Evolutionary conservation across 2,888 invertebrate species (phyloP).

Genomic region (Linnaemya tessellans): DNA sequence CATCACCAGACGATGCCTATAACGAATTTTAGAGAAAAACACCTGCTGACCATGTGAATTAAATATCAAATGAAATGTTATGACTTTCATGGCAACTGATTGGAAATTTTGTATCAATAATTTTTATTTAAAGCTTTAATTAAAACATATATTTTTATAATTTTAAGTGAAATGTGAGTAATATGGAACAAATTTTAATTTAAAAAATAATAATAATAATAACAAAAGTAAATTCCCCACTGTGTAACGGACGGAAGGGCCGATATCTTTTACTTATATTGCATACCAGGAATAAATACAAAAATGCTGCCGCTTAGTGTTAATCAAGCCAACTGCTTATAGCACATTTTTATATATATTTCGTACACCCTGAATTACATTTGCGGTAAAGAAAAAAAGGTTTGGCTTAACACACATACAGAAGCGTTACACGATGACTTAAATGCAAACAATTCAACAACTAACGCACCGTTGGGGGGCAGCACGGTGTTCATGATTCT

Average conservation of each 20-base stretch:
- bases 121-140: no score
- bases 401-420: conserved; percentile 50
- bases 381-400: conserved; percentile 53
- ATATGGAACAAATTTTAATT: no score
- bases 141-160: no score
- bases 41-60: no score
- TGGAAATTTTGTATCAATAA: no score
- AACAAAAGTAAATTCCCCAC: no score
- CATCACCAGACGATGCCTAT: no score
- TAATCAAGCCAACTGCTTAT: neutral
- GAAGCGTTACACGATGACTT: conserved; percentile 36
- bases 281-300: neutral
- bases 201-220: no score
- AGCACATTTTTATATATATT: neutral
- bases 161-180: no score
- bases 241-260: neutral
- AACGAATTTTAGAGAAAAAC: no score
- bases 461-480: conserved; percentile 65
- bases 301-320: neutral
- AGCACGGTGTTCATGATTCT: conserved; percentile 6
- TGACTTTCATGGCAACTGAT: no score
- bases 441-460: conserved; percentile 21
- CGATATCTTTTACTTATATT: neutral
- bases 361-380: neutral
- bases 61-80: no score